Evolutionary conservation across 2,113 vertebrate genomes (phyloP).

Genomic region (Mirounga angustirostris): DNA sequence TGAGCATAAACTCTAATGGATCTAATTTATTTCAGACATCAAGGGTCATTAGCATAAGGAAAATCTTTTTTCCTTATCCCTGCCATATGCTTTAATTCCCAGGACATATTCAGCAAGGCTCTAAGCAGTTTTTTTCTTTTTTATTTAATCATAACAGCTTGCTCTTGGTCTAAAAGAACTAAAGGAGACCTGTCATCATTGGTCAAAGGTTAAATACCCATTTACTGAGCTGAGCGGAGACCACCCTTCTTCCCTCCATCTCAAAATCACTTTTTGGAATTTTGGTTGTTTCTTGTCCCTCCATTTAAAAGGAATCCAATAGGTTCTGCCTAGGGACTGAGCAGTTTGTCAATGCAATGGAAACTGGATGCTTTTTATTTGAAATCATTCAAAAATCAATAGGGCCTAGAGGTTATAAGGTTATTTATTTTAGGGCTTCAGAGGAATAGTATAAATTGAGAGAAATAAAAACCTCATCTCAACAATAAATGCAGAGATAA

Average conservation of each 20-base stretch:
- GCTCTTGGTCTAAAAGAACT: conserved; percentile 85
- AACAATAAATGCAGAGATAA: background rate
- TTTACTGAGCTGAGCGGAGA: conserved; percentile 64
- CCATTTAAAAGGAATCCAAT: conserved; percentile 73
- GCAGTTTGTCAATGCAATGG: conserved; percentile 81
- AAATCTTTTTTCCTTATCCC: conserved; percentile 87
- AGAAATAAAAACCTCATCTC: conserved; percentile 77
- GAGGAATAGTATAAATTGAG: conserved; percentile 54
- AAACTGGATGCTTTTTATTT: conserved; percentile 83
- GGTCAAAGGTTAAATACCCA: conserved; percentile 89
- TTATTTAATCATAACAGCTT: conserved; percentile 89
- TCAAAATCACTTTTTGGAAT: conserved; percentile 71
- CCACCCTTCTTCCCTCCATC: background rate
- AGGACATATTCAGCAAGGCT: conserved; percentile 84
- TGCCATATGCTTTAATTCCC: conserved; percentile 91
- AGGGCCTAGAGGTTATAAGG: conserved; percentile 67
- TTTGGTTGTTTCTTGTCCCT: conserved; percentile 75
- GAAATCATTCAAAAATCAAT: conserved; percentile 87
- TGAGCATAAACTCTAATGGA: conserved; percentile 93
- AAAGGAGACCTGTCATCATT: conserved; percentile 82
- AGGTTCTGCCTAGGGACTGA: conserved; percentile 76
- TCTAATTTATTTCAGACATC: conserved; percentile 91
- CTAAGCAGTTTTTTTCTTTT: conserved; percentile 84
- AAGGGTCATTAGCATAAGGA: conserved; percentile 91
- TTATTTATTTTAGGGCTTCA: conserved; percentile 83